Percentiles rank a stretch among this genome's conserved stretches.
Conservation (phyloP, 2,797 vertebrate species). For the Pipistrellus pipistrellus region DNA sequence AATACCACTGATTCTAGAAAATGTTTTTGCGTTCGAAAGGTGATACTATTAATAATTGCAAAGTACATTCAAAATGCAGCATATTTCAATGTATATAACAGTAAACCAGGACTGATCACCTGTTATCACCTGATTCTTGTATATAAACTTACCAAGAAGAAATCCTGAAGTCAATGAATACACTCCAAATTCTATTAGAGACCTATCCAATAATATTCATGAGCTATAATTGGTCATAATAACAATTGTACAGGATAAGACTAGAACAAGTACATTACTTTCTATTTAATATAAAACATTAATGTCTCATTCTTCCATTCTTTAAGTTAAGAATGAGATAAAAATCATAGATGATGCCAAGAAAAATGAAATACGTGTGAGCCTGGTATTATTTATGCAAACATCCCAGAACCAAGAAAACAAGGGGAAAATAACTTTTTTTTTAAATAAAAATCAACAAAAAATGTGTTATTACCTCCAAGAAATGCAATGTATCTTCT, state of each 20-base stretch:
- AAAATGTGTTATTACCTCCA: background rate
- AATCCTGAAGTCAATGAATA: conserved; percentile 13
- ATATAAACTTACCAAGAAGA: conserved; percentile 29
- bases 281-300: conserved; percentile 13
- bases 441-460: background rate
- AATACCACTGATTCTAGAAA: background rate
- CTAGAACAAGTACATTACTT: background rate
- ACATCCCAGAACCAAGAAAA: conserved; percentile 30
- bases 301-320: background rate
- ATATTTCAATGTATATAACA: background rate
- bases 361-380: background rate
- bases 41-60: background rate
- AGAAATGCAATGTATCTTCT: background rate
- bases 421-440: background rate
- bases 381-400: background rate
- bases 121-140: background rate
- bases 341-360: background rate
- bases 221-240: background rate
- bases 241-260: background rate
- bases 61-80: background rate
- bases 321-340: conserved; percentile 37
- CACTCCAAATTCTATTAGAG: conserved; percentile 42
- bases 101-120: background rate
- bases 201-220: conserved; percentile 14
- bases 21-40: conserved; percentile 7